phyloP scores from a whole-genome alignment of 1,140 invertebrate species.

The Drosophila aff. region DNA sequence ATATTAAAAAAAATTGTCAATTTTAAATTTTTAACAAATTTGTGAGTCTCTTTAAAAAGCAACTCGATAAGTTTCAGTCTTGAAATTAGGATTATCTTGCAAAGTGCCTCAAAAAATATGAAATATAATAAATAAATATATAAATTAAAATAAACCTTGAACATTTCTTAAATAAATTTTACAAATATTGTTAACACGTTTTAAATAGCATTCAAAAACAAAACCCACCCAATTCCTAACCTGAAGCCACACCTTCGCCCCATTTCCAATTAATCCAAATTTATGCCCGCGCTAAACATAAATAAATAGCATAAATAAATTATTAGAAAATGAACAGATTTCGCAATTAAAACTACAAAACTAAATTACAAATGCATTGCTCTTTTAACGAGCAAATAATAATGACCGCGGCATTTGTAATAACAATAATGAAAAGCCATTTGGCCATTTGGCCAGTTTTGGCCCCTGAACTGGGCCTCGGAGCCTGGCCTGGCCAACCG shows the following conservation, averaged over 20 bases:
- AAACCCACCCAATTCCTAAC: background rate
- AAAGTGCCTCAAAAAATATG: background rate
- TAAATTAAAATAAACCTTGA: background rate
- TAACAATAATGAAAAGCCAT: constrained; percentile 83
- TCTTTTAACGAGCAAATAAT: constrained; percentile 79
- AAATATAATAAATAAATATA: no score
- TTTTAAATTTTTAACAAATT: background rate
- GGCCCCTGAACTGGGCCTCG: constrained; percentile 23
- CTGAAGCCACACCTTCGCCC: background rate
- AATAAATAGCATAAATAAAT: constrained; percentile 70
- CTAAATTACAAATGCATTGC: constrained; percentile 83
- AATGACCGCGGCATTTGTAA: constrained; percentile 81
- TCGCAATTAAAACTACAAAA: constrained; percentile 83
- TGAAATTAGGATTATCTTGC: background rate
- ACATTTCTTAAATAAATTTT: background rate
- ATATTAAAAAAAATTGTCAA: background rate
- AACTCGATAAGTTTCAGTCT: no score
- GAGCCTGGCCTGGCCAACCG: constrained; percentile 39
- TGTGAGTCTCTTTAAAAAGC: background rate
- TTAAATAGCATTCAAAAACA: background rate
- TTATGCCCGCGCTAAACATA: constrained; percentile 14
- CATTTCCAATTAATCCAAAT: constrained; percentile 20
- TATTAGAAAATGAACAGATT: constrained; percentile 80
- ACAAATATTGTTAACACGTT: background rate
- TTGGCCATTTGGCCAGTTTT: constrained; percentile 69